Evolutionary conservation across 2,113 vertebrate genomes (phyloP).

Genomic region (Paraplagusia blochii): DNA sequence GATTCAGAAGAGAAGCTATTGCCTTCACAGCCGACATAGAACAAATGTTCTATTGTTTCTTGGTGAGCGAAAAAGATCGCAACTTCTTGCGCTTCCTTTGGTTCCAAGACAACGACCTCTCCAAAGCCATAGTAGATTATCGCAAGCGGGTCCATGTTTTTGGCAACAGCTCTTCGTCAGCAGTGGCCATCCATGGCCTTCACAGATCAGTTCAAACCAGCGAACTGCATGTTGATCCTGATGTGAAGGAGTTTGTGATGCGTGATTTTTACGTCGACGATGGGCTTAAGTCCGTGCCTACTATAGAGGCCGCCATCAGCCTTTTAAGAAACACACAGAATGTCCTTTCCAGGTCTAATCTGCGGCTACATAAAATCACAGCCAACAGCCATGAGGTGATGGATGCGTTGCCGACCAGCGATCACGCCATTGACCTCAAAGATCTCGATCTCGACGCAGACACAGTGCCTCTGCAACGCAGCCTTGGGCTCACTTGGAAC

Average conservation of each 20-base stretch:
- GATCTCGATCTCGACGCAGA: no score
- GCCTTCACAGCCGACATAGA: no score
- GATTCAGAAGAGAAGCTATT: no score
- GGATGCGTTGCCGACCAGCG: no score
- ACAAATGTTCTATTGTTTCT: slow-evolving; percentile 19
- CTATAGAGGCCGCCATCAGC: background rate
- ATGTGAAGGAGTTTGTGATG: background rate
- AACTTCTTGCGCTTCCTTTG: background rate
- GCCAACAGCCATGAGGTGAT: background rate
- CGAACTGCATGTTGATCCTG: background rate
- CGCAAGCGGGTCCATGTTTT: background rate
- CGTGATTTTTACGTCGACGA: slow-evolving; percentile 1
- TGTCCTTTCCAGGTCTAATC: no score
- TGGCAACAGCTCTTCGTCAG: background rate
- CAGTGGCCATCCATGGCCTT: background rate
- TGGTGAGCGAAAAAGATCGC: background rate
- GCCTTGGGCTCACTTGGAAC: no score
- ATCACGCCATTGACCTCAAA: no score
- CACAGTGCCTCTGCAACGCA: no score
- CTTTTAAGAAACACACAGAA: background rate
- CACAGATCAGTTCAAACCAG: no score
- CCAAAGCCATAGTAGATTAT: background rate
- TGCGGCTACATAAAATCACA: background rate
- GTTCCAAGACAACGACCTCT: background rate
- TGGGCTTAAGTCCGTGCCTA: background rate